phyloP scores from a whole-genome alignment of 2,113 vertebrate species.

The Forbesichthys papilliferus region DNA sequence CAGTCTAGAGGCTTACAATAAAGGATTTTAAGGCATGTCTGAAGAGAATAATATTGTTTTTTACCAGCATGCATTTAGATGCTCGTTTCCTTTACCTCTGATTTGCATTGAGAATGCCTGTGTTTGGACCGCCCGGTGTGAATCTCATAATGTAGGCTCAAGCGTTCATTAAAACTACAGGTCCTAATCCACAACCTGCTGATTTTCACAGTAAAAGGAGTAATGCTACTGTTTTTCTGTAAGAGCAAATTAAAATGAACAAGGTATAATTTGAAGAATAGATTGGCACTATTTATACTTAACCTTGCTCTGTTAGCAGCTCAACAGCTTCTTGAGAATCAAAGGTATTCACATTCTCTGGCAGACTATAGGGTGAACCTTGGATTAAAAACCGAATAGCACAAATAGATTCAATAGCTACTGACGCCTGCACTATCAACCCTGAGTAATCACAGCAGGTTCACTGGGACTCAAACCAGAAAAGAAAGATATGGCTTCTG shows the following conservation, averaged over 20 bases:
- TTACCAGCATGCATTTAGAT: too few relatives aligned
- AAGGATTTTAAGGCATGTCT: neutral
- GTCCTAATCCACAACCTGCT: slow-evolving; percentile 23
- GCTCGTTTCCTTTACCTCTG: slow-evolving; percentile 20
- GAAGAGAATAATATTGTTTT: too few relatives aligned
- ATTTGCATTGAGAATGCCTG: slow-evolving; percentile 27
- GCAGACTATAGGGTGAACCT: slow-evolving; percentile 48
- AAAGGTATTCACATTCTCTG: slow-evolving; percentile 60
- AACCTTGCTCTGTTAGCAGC: neutral
- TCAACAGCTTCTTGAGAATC: slow-evolving; percentile 47
- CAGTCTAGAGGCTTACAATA: neutral
- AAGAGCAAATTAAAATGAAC: too few relatives aligned
- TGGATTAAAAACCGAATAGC: slow-evolving; percentile 64
- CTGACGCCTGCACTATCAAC: slow-evolving; percentile 37
- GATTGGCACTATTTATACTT: too few relatives aligned
- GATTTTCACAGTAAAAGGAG: slow-evolving; percentile 25
- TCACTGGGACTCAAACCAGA: slow-evolving; percentile 20
- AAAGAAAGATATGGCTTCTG: slow-evolving; percentile 4
- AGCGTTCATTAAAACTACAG: slow-evolving; percentile 25
- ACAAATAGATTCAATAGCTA: slow-evolving; percentile 54
- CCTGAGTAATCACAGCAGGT: slow-evolving; percentile 26
- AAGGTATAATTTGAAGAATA: too few relatives aligned
- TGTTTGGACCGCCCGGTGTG: slow-evolving; percentile 22
- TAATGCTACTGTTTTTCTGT: slow-evolving; percentile 13
- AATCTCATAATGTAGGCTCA: neutral